phyloP scores from a whole-genome alignment of 1,140 invertebrate species.

The Muscidifurax raptorellus region DNA sequence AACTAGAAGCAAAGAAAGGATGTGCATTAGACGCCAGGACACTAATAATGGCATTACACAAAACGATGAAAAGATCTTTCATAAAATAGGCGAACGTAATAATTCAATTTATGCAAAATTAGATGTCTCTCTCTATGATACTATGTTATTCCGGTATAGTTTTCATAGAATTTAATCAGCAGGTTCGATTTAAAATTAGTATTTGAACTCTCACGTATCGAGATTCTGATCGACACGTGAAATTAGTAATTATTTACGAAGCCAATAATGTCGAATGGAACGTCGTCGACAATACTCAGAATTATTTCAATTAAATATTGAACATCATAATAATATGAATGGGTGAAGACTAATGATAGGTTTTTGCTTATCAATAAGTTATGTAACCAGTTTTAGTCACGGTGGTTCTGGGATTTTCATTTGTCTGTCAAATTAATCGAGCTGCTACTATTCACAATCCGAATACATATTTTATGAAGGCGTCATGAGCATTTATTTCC shows the following conservation, averaged over 20 bases:
- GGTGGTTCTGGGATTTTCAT: constrained; percentile 22
- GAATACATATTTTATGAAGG: not conserved
- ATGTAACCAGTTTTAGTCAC: constrained; percentile 48
- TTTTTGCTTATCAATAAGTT: constrained; percentile 46
- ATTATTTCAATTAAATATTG: constrained; percentile 19
- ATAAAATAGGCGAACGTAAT: not conserved
- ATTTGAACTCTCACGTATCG: not conserved
- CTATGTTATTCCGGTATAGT: not conserved
- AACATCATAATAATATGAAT: constrained; percentile 31
- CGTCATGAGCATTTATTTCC: not conserved
- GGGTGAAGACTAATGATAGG: constrained; percentile 45
- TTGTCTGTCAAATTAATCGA: not conserved
- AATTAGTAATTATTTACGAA: not conserved
- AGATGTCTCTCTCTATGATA: not conserved
- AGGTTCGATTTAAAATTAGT: constrained; percentile 18
- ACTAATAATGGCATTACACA: constrained; percentile 70
- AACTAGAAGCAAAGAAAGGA: not conserved
- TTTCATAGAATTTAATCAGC: constrained; percentile 32
- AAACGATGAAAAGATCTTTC: not conserved
- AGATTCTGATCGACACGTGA: not conserved
- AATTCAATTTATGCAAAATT: not conserved
- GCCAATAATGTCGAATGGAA: constrained; percentile 14
- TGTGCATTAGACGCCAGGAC: constrained; percentile 63
- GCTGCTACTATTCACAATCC: not conserved
- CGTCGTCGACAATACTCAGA: constrained; percentile 20